These are phyloP conservation scores for Ischnus inquisitorius DNA, from an alignment of 2,888 invertebrate genomes.

Conservation along the genomic window DNA sequence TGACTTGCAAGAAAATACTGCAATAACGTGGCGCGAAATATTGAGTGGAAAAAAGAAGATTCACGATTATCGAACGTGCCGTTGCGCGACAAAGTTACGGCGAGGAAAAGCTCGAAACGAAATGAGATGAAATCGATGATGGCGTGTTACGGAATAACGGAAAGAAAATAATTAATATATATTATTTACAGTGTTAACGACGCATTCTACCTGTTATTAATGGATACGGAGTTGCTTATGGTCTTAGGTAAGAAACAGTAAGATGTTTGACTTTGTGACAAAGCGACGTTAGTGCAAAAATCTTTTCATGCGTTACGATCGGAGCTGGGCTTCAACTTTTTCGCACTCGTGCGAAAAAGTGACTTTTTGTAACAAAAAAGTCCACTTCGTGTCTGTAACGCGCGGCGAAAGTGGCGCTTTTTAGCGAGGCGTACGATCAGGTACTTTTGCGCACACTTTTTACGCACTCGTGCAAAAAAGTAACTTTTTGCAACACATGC, in stretches of 20 bases:
- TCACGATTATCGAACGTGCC: conserved; percentile 21
- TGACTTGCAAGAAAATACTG: conserved; percentile 21
- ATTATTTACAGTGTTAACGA: conserved; percentile 49
- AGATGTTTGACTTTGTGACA: conserved; percentile 12
- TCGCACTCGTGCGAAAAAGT: too few species aligned
- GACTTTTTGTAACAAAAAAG: too few species aligned
- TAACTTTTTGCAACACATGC: too few species aligned
- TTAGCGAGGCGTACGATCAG: too few species aligned
- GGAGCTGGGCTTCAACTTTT: too few species aligned
- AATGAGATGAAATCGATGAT: conserved; percentile 35
- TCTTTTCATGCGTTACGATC: conserved; percentile 10
- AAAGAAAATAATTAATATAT: conserved; percentile 31
- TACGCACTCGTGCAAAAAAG: too few species aligned
- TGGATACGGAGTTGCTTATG: conserved; percentile 29
- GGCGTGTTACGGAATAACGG: conserved; percentile 14
- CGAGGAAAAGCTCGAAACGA: conserved; percentile 33
- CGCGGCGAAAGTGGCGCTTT: too few species aligned
- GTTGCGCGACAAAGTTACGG: conserved; percentile 28
- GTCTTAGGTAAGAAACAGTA: conserved; percentile 30
- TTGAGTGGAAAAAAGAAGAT: conserved; percentile 1
- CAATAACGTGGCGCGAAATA: conserved; percentile 20
- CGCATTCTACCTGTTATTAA: conserved; percentile 57
- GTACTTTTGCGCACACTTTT: too few species aligned
- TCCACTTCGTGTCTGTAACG: too few species aligned
- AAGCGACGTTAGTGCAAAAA: conserved; percentile 23